Percentiles rank a stretch among this genome's conserved stretches.
These are phyloP conservation scores for Burhinus oedicnemus DNA, from an alignment of 2,113 vertebrate species.

Conservation along the genomic window DNA sequence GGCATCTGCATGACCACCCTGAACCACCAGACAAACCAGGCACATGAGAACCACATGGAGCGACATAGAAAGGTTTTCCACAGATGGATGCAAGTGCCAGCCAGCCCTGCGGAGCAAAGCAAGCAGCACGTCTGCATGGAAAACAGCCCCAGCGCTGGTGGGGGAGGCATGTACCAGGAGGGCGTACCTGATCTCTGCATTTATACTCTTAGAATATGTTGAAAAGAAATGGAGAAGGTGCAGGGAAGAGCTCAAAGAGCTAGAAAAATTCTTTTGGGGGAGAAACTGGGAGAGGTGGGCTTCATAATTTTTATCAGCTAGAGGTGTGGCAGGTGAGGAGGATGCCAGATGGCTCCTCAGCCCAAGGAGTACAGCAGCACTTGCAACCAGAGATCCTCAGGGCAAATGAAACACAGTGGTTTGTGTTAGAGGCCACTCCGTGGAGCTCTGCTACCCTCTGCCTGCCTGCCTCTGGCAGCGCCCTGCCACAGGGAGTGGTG, in stretches of 20 bases:
- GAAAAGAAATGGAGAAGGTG: background rate
- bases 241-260: background rate
- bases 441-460: constrained; percentile 16
- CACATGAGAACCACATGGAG: background rate
- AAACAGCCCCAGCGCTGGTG: background rate
- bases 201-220: background rate
- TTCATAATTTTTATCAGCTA: background rate
- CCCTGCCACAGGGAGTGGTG: background rate
- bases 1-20: rapidly evolving
- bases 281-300: background rate
- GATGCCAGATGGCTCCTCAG: background rate
- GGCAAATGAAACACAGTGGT: rapidly evolving
- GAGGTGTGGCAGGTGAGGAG: background rate
- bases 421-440: background rate
- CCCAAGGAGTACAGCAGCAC: rapidly evolving
- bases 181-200: rapidly evolving
- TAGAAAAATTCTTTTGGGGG: background rate
- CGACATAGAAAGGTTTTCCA: background rate
- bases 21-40: background rate
- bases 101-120: background rate
- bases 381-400: rapidly evolving
- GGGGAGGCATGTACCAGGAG: rapidly evolving
- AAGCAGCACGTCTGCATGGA: background rate
- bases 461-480: rapidly evolving
- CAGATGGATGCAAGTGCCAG: background rate